Evolutionary conservation across 2,113 vertebrate species (phyloP), one percentile per base, ranked within the genome.

Genomic region (Philantomba maxwellii): DNA sequence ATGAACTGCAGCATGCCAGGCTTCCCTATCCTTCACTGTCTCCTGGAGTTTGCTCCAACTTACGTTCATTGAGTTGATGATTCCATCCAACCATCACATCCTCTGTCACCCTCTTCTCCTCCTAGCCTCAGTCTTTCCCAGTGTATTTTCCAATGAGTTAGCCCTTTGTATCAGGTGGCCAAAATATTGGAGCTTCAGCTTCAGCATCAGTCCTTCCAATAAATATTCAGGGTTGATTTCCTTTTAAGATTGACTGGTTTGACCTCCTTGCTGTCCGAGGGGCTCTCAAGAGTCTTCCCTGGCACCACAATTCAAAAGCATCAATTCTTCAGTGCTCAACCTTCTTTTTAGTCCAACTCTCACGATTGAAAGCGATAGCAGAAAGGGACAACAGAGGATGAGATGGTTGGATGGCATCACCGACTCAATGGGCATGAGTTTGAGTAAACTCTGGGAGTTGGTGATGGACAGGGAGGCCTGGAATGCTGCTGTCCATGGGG

Each of bases 361-460:
- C n/a, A 36, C 0, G 1, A 70, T 36, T 36, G 66, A 70, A 36
- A 10, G 66, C 0, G 0, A 17, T 21, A 70, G n/a, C 8, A 70
- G 9, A 70, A 70, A n/a, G n/a, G 5, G 19, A 36, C 10, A 0
- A 70, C n/a, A 70, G 19, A 70, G 19, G 19, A 36, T 36, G 33
- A 70, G n/a, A 23, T 36, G 4, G 10, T 70, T 23, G n/a, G 4
- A 36, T 36, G 19, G n/a, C n/a, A 36, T 36, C 66, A 36, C n/a
- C 0, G 0, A 70, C 66, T 70, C n/a, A 23, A 36, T 70, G 9
- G n/a, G n/a, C n/a, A 70, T 70, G 2, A 70, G n/a, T 70, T 10
- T 70, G 19, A 23, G 16, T 70, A 36, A 70, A 70, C 5, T 23
- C n/a, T 0, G 1, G n/a, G 66, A 36, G 17, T 39, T 70, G 66